A percentile compares a stretch with the other conserved stretches of the same genome.
phyloP scores from a whole-genome alignment of 2,888 invertebrate species.

The Eristalinus aeneus region DNA sequence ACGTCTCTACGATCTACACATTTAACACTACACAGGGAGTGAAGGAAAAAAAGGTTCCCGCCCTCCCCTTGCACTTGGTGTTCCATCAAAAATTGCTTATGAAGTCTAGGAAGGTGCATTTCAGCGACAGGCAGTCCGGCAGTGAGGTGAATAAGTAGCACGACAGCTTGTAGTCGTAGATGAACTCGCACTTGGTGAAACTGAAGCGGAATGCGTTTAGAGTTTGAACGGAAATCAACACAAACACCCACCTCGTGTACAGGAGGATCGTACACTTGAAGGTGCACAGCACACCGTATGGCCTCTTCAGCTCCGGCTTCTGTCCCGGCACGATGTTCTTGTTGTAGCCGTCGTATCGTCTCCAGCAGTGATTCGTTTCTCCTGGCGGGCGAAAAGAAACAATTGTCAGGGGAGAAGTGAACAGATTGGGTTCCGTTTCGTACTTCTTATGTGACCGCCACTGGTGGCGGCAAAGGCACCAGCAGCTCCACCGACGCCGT shows the following conservation, averaged over 20 bases:
- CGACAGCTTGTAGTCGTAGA: conserved; percentile 79
- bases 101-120: conserved; percentile 78
- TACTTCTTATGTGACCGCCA: conserved; percentile 78
- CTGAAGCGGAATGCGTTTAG: conserved; percentile 68
- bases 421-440: conserved; percentile 64
- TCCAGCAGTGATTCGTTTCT: conserved; percentile 79
- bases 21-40: background rate
- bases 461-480: conserved; percentile 55
- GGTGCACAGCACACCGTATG: conserved; percentile 78
- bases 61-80: background rate
- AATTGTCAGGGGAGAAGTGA: background rate
- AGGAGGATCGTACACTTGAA: conserved; percentile 79
- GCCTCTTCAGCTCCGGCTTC: conserved; percentile 78
- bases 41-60: background rate
- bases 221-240: background rate
- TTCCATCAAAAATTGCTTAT: conserved; percentile 72
- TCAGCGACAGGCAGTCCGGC: conserved; percentile 79
- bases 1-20: background rate
- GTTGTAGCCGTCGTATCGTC: conserved; percentile 79
- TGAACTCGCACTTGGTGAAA: conserved; percentile 79
- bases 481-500: conserved; percentile 13
- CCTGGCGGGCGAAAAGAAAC: conserved; percentile 71
- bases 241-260: conserved; percentile 75
- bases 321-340: conserved; percentile 78
- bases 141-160: conserved; percentile 80